Evolutionary conservation across 2,797 vertebrate genomes (phyloP), one percentile per base, ranked within the genome.

Genomic region (Aselliscus stoliczkanus): DNA sequence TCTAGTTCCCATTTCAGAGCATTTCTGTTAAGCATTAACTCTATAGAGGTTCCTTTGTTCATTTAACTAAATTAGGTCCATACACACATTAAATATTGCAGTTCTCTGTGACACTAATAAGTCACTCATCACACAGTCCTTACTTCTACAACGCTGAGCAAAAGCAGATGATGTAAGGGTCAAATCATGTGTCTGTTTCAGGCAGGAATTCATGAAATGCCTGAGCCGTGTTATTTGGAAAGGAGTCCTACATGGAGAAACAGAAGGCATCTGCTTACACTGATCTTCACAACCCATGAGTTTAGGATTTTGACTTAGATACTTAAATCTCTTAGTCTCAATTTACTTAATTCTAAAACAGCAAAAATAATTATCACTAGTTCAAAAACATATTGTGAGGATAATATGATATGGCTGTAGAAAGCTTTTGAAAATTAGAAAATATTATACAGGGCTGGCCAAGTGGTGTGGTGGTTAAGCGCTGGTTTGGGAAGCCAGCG

Each of bases 21-120:
- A 73, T 69, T 70, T 96, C 29, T 73, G 67, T 82, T 34, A 69
- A 54, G 34, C 18, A 37, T 70, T 73, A 92, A 85, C 15, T 75
- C 47, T 25, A 29, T 1, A 52, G 13, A 83, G n/a, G 14, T 92
- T 82, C 62, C 37, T 77, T 88, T 77, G 50, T 56, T 93, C 73
- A 58, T 86, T 79, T 67, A 73, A 72, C 69, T 91, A 86, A 92
- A 92, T 90, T 79, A 87, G 34, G 75, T 58, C 60, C 70, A 76
- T 14, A 39, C 17, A 80, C 18, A 27, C 47, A 65, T 69, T 88
- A 77, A 70, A 70, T 20, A 80, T 58, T 69, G 5, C 47, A 93
- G 65, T 84, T 34, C 25, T 58, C 44, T 31, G 60, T 64, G 70
- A 89, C 42, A 90, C 20, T 47, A 86, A 6, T 58, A 80, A 77